phyloP scores from a whole-genome alignment of 2,113 vertebrate species.

The Indicator indicator region DNA sequence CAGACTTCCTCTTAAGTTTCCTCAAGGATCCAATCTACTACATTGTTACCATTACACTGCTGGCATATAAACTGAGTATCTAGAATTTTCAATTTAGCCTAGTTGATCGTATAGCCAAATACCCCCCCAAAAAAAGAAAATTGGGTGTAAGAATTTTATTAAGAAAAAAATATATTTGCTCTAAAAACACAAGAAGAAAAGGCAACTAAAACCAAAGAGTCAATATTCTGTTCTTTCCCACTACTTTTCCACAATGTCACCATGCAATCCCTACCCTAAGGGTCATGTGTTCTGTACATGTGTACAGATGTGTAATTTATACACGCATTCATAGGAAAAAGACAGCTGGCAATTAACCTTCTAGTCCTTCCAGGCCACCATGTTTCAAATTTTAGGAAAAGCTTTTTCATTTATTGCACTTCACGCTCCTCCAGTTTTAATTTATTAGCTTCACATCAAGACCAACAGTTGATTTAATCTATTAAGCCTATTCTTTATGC shows the following conservation, averaged over 20 bases:
- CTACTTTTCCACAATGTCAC: neutral
- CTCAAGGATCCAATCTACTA: neutral
- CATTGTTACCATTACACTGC: neutral
- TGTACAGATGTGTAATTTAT: neutral
- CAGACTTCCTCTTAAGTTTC: neutral
- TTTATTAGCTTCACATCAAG: neutral
- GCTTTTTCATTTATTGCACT: neutral
- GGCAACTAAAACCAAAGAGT: neutral
- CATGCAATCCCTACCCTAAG: neutral
- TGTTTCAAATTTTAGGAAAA: neutral
- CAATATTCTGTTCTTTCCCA: neutral
- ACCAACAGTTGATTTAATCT: neutral
- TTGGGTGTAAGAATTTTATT: neutral
- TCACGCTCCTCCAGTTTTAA: neutral
- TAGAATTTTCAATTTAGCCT: neutral
- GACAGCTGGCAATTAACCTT: neutral
- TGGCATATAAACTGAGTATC: neutral
- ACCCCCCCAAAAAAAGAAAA: neutral
- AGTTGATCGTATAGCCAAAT: neutral
- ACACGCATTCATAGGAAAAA: neutral
- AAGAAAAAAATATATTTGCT: neutral
- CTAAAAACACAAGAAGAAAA: neutral
- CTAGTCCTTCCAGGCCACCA: neutral
- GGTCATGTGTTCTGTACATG: neutral
- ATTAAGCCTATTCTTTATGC: neutral